These are phyloP conservation scores for Eupithecia subumbrata DNA, from an alignment of 2,888 invertebrate genomes.

Conservation along the genomic window DNA sequence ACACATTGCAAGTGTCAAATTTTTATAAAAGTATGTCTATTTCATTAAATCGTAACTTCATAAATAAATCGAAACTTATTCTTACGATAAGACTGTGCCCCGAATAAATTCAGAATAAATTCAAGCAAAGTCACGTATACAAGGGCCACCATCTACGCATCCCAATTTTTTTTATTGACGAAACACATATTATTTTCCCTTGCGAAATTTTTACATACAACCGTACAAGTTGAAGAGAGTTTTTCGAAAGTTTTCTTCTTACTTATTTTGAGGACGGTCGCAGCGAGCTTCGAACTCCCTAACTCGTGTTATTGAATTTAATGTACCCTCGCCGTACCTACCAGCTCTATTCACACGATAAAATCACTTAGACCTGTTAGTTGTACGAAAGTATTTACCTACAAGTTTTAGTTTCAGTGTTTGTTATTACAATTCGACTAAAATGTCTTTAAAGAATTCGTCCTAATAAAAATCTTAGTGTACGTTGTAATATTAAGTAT, in stretches of 20 bases:
- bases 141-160: slow-evolving; percentile 36
- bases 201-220: slow-evolving; percentile 71
- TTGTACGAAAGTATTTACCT: background rate
- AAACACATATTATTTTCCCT: slow-evolving; percentile 59
- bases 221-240: slow-evolving; percentile 74
- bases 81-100: slow-evolving; percentile 12
- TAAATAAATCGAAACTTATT: slow-evolving; percentile 18
- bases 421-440: background rate
- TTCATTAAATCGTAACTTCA: slow-evolving; percentile 1
- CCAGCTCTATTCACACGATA: slow-evolving; percentile 73
- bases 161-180: slow-evolving; percentile 52
- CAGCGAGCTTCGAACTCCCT: slow-evolving; percentile 80
- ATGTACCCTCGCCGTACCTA: slow-evolving; percentile 75
- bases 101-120: slow-evolving; percentile 34
- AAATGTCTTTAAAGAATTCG: background rate
- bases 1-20: background rate
- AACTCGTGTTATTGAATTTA: slow-evolving; percentile 84
- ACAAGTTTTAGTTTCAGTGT: background rate
- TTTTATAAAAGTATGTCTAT: background rate
- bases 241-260: slow-evolving; percentile 79
- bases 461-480: background rate
- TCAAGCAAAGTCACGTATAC: slow-evolving; percentile 40
- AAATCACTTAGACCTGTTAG: slow-evolving; percentile 66
- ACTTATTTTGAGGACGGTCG: slow-evolving; percentile 82
- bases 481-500: background rate